Evolutionary conservation across 1,140 invertebrate genomes (phyloP).

Genomic region (Nautilus pompilius): DNA sequence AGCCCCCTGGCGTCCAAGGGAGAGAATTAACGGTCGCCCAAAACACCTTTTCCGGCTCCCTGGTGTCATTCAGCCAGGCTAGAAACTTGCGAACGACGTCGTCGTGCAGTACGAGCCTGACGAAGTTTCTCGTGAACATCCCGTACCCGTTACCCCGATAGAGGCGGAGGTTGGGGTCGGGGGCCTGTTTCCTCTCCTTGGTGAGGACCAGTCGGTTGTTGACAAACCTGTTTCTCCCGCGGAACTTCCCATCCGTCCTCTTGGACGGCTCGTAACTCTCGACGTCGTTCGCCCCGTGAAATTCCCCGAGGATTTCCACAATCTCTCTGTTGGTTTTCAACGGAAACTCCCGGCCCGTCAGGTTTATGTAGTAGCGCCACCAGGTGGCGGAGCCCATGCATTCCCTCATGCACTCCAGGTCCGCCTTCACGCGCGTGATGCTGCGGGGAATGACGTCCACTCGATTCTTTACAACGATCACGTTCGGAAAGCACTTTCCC

Average conservation of each 20-base stretch:
- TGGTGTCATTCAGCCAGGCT: constrained; percentile 26
- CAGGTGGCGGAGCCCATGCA: not conserved
- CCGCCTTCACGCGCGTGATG: not conserved
- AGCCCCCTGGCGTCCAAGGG: constrained; percentile 29
- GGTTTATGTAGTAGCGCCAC: constrained; percentile 21
- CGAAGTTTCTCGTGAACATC: constrained; percentile 26
- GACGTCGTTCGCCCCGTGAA: constrained; percentile 17
- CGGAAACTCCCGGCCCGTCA: constrained; percentile 22
- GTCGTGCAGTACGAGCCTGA: constrained; percentile 20
- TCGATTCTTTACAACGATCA: constrained; percentile 1
- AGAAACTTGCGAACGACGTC: constrained; percentile 20
- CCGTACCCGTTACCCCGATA: constrained; percentile 31
- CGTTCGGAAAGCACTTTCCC: constrained; percentile 10
- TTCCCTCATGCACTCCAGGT: constrained; percentile 10
- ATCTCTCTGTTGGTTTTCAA: constrained; percentile 19
- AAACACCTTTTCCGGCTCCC: constrained; percentile 27
- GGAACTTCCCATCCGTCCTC: not conserved
- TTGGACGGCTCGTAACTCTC: constrained; percentile 4
- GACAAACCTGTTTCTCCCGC: not conserved
- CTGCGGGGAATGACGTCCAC: constrained; percentile 3
- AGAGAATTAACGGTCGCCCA: constrained; percentile 28
- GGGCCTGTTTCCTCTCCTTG: constrained; percentile 9
- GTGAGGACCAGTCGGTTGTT: constrained; percentile 14
- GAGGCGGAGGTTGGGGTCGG: constrained; percentile 17
- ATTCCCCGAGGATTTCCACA: constrained; percentile 7